These are phyloP conservation scores for Drosophila emarginata DNA, from an alignment of 2,888 invertebrate genomes.

Conservation along the genomic window DNA sequence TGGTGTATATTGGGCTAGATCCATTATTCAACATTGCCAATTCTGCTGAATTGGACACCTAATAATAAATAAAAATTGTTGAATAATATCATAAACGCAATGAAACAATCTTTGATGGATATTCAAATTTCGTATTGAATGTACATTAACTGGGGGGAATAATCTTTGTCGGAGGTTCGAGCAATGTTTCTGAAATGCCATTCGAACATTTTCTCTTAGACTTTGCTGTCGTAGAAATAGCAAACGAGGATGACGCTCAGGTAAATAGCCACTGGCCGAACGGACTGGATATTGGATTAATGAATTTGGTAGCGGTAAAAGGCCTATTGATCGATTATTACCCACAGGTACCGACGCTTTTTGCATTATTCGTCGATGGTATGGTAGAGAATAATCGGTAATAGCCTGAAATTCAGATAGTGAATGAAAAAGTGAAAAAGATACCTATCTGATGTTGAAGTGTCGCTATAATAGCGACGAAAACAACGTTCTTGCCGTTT, in stretches of 20 bases:
- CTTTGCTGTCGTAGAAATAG: constrained; percentile 26
- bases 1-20: constrained; percentile 16
- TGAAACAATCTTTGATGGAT: neutral
- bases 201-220: constrained; percentile 38
- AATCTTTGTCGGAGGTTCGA: constrained; percentile 4
- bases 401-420: constrained; percentile 10
- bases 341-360: neutral
- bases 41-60: constrained; percentile 42
- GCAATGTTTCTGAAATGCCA: constrained; percentile 12
- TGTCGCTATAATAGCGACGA: neutral
- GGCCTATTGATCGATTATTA: constrained; percentile 6
- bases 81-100: neutral
- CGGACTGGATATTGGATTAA: neutral
- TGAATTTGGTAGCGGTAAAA: neutral
- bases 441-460: neutral
- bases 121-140: neutral
- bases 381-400: neutral
- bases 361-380: neutral
- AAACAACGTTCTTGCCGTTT: neutral
- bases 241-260: neutral
- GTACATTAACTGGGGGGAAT: neutral
- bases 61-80: neutral
- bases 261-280: neutral
- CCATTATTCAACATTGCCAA: constrained; percentile 23
- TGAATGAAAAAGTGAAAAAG: neutral